Evolutionary conservation across 53 echinoderm and acorn worm genomes (phyloP).

Genomic region (Hippasteria phrygiana): DNA sequence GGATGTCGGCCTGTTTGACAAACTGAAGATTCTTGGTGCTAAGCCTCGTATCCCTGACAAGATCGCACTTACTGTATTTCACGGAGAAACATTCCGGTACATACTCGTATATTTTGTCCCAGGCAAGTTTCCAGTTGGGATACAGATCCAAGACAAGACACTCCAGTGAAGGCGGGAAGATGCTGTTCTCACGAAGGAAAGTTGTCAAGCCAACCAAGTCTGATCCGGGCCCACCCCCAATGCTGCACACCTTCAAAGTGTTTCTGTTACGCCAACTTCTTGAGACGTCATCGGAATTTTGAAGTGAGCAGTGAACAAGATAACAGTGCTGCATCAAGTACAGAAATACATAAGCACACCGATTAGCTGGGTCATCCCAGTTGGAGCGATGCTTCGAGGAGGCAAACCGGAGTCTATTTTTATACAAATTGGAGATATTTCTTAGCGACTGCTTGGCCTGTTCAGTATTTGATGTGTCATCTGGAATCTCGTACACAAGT

Average conservation of each 20-base stretch:
- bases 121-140: conserved; percentile 26
- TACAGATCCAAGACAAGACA: conserved; percentile 31
- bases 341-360: conserved; percentile 10
- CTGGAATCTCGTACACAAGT: background rate
- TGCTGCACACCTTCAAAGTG: conserved; percentile 24
- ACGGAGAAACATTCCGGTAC: conserved; percentile 10
- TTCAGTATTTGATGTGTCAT: background rate
- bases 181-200: conserved; percentile 8
- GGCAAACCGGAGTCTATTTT: background rate
- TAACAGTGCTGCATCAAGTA: conserved; percentile 19
- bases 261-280: conserved; percentile 5
- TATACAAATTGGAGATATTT: background rate
- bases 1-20: background rate
- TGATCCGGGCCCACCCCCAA: conserved; percentile 44
- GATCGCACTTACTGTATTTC: conserved; percentile 8
- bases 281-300: background rate
- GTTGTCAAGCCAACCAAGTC: conserved; percentile 29
- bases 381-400: background rate
- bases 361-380: conserved; percentile 7
- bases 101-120: conserved; percentile 27
- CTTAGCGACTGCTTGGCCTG: conserved; percentile 18
- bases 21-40: background rate
- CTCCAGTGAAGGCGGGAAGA: background rate
- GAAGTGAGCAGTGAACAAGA: conserved; percentile 1
- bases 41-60: background rate